Evolutionary conservation across 1,140 invertebrate genomes (phyloP).

Genomic region (Aphidius gifuensis): DNA sequence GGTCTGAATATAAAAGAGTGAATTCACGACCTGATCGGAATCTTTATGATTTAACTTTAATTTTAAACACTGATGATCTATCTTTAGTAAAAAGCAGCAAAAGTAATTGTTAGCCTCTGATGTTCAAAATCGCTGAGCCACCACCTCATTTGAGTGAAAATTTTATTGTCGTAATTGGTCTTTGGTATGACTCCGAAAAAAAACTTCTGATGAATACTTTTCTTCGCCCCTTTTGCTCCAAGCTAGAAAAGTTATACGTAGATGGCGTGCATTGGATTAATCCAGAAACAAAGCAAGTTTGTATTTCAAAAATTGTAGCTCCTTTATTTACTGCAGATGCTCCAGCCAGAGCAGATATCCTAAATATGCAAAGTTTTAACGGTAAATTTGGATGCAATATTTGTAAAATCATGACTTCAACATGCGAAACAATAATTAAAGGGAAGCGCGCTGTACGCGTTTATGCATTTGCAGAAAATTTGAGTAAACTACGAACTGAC

Average conservation of each 20-base stretch:
- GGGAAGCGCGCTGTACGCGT: slow-evolving; percentile 1
- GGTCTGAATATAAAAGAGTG: slow-evolving; percentile 27
- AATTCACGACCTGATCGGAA: slow-evolving; percentile 18
- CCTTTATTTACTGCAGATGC: slow-evolving; percentile 31
- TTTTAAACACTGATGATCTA: too few relatives aligned
- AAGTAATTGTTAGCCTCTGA: slow-evolving; percentile 25
- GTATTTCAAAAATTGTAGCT: slow-evolving; percentile 24
- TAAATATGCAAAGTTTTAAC: too few relatives aligned
- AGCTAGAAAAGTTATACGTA: slow-evolving; percentile 15
- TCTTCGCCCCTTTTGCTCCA: slow-evolving; percentile 19
- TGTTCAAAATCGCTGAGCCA: slow-evolving; percentile 25
- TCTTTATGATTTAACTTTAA: slow-evolving; percentile 25
- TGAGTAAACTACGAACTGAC: slow-evolving; percentile 16
- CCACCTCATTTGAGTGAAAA: slow-evolving; percentile 21
- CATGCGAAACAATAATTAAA: slow-evolving; percentile 12
- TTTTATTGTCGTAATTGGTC: slow-evolving; percentile 14
- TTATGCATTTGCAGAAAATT: slow-evolving; percentile 5
- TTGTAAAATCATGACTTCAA: slow-evolving; percentile 28
- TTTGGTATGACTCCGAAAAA: slow-evolving; percentile 22
- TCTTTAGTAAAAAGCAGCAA: slow-evolving; percentile 24
- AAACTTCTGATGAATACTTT: slow-evolving; percentile 27
- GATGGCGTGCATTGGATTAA: slow-evolving; percentile 19
- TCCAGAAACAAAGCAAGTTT: slow-evolving; percentile 18
- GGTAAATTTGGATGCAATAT: slow-evolving; percentile 28
- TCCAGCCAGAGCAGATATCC: slow-evolving; percentile 31